A percentile compares a stretch with the other conserved stretches of the same genome.
Conservation (phyloP, 2,797 vertebrate genomes). For the Crenichthys baileyi region DNA sequence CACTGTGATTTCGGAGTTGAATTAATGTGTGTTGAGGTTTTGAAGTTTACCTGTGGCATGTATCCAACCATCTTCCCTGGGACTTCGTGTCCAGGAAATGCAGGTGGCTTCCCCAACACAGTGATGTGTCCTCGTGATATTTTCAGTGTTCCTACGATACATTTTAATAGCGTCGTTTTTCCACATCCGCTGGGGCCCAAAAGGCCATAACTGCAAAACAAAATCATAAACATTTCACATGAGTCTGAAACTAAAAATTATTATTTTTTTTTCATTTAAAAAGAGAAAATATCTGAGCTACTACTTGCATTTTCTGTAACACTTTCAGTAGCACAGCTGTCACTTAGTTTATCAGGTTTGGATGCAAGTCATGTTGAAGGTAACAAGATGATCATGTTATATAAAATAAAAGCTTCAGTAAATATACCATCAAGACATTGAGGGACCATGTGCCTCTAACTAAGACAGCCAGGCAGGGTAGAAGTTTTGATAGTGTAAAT, state of each 20-base stretch:
- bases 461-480: too few relatives aligned
- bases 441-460: not conserved
- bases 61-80: constrained; percentile 85
- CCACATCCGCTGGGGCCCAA: constrained; percentile 85
- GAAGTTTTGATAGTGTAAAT: not conserved
- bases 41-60: constrained; percentile 82
- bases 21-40: not conserved
- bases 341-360: not conserved
- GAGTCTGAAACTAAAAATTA: not conserved
- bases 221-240: not conserved
- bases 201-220: constrained; percentile 77
- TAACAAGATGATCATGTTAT: not conserved
- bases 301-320: not conserved
- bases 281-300: not conserved
- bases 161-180: constrained; percentile 84
- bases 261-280: not conserved
- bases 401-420: not conserved
- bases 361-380: not conserved
- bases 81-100: constrained; percentile 81
- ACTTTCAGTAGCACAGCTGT: not conserved
- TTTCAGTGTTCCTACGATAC: constrained; percentile 84
- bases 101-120: constrained; percentile 82
- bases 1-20: not conserved
- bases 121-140: constrained; percentile 82
- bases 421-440: not conserved